Evolutionary conservation across 1,140 invertebrate genomes (phyloP).

Genomic region (Apis cerana): DNA sequence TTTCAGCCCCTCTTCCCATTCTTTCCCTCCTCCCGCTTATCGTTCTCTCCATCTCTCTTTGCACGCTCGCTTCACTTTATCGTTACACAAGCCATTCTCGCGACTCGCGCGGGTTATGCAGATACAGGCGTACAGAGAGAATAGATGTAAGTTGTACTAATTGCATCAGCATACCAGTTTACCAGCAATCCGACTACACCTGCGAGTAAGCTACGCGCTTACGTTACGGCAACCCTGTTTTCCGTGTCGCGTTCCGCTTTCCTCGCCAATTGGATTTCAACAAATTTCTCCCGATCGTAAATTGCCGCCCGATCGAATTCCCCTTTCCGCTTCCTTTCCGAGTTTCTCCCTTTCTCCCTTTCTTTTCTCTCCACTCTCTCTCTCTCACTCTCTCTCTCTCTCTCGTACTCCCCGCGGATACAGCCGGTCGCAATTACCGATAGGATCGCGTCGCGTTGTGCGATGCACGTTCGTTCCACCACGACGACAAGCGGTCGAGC

Average conservation of each 20-base stretch:
- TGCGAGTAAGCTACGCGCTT: constrained; percentile 59
- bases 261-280: neutral
- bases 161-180: constrained; percentile 77
- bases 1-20: constrained; percentile 6
- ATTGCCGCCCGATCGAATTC: constrained; percentile 51
- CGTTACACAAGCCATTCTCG: constrained; percentile 35
- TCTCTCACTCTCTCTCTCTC: constrained; percentile 23
- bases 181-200: constrained; percentile 72
- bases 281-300: constrained; percentile 10
- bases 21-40: constrained; percentile 1
- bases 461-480: constrained; percentile 57
- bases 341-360: neutral
- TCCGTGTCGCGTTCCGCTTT: neutral
- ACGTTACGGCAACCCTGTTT: constrained; percentile 35
- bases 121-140: constrained; percentile 53
- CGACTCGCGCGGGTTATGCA: constrained; percentile 16
- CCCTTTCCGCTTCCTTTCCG: neutral
- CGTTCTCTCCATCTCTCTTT: constrained; percentile 12
- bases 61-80: constrained; percentile 35
- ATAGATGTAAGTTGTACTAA: constrained; percentile 72
- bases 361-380: constrained; percentile 2
- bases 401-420: constrained; percentile 36
- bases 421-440: constrained; percentile 70
- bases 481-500: constrained; percentile 59
- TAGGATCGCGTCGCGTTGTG: constrained; percentile 68